Conservation (phyloP, 1,140 invertebrate genomes). For the Drosophila sproati region DNA sequence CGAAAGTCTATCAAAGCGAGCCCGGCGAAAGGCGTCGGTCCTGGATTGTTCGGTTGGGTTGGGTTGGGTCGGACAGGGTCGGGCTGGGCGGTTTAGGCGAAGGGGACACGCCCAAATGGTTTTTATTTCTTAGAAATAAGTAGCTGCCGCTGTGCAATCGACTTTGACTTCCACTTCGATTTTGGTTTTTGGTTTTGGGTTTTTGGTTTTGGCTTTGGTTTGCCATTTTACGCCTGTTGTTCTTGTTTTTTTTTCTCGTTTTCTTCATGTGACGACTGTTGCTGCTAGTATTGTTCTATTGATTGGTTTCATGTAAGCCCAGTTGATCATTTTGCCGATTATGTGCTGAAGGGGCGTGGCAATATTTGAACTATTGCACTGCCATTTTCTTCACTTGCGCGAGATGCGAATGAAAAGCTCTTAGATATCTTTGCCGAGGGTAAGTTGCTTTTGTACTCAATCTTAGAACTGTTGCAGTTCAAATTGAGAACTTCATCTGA, state of each 20-base stretch:
- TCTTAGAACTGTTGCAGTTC: no score
- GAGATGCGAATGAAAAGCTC: no score
- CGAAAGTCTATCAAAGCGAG: constrained; percentile 33
- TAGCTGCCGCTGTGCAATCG: constrained; percentile 52
- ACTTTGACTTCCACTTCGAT: constrained; percentile 37
- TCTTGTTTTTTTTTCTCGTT: not conserved
- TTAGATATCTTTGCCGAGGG: no score
- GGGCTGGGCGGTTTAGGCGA: constrained; percentile 59
- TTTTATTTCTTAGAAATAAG: constrained; percentile 81
- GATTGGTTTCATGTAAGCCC: constrained; percentile 12
- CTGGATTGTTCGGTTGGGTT: not conserved
- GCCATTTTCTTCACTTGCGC: no score
- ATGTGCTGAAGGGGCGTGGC: no score
- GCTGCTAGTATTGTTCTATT: constrained; percentile 4
- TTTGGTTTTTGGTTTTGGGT: constrained; percentile 1
- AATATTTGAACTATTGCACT: no score
- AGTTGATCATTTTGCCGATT: not conserved
- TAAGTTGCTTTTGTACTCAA: no score
- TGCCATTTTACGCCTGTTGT: constrained; percentile 44
- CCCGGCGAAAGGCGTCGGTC: constrained; percentile 8
- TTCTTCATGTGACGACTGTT: not conserved
- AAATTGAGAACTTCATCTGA: no score
- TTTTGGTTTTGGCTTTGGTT: constrained; percentile 5
- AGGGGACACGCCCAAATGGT: constrained; percentile 75
- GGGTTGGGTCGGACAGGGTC: not conserved